These are phyloP conservation scores for Cairina moschata DNA, from an alignment of 2,113 vertebrate species.

Conservation along the genomic window DNA sequence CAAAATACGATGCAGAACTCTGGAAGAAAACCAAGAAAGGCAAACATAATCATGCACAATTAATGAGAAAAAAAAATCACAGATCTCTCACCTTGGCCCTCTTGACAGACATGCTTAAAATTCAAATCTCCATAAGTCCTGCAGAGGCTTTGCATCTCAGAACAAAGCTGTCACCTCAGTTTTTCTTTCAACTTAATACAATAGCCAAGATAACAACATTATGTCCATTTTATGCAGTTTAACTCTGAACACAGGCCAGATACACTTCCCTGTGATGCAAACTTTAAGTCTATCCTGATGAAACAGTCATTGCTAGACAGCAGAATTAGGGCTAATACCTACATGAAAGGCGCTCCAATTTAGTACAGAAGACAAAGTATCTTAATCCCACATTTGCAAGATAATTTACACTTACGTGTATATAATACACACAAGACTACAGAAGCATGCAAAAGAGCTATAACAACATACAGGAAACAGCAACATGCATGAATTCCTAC, in stretches of 20 bases:
- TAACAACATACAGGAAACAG: neutral
- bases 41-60: neutral
- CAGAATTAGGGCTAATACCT: constrained; percentile 13
- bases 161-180: neutral
- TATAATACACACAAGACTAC: neutral
- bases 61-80: neutral
- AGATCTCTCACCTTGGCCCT: neutral
- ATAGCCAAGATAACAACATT: neutral
- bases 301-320: neutral
- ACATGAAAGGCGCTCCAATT: neutral
- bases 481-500: neutral
- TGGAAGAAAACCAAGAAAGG: neutral
- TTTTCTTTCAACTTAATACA: neutral
- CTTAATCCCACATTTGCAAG: neutral
- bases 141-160: neutral
- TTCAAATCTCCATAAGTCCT: neutral
- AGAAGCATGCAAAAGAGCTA: neutral
- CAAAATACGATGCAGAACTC: neutral
- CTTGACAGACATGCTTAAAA: neutral
- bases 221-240: neutral
- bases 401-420: neutral
- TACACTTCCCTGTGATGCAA: neutral
- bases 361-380: neutral
- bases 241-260: neutral
- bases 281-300: neutral